Evolutionary conservation across 1,140 invertebrate species (phyloP), one percentile per base, ranked within the genome.

Genomic region (Scylla paramamosain): DNA sequence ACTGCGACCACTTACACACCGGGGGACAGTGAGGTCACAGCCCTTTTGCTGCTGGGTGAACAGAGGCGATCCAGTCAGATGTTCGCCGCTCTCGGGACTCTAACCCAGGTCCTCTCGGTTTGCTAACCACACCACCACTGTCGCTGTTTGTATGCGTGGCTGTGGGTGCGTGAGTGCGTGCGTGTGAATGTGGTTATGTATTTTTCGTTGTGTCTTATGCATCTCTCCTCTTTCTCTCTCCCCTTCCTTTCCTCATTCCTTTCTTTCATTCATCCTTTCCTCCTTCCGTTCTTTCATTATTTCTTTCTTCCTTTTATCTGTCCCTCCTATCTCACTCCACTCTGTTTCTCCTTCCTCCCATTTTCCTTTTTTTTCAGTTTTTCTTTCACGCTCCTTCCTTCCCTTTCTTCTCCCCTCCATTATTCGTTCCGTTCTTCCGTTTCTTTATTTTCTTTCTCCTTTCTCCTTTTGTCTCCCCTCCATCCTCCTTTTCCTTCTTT

Each of bases 131-230:
- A 39, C 39, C 39, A 39, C 39, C 39, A 39, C 39, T 28, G 1
- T 77, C 6, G 25, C 7, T 84, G 0, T 86, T 28, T 29, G 83
- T 32, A 12, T 86, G 83, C n/a, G 83, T 86, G 83, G 8, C 28
- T 86, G 83, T 86, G 83, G 8, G 83, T 86, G 83, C 25, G 83
- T 86, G 83, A 14, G 83, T 86, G 83, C 25, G 83, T 86, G 83
- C 25, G 83, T 86, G 83, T 86, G 83, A 29, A 10, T 28, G 83
- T 86, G 16, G 10, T 10, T 86, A 10, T 86, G 83, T 86, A 32
- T 86, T 10, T 84, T 25, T 86, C n/a, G 10, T 12, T 86, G 14
- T 59, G 52, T 3, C 52, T 59, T 59, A 14, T 20, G 31, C 10
- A 86, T 28, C 83, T 86, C 25, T 86, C 10, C 31, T n/a, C 28